Evolutionary conservation across 2,888 invertebrate species (phyloP).

Genomic region (Alloplasta piceator): DNA sequence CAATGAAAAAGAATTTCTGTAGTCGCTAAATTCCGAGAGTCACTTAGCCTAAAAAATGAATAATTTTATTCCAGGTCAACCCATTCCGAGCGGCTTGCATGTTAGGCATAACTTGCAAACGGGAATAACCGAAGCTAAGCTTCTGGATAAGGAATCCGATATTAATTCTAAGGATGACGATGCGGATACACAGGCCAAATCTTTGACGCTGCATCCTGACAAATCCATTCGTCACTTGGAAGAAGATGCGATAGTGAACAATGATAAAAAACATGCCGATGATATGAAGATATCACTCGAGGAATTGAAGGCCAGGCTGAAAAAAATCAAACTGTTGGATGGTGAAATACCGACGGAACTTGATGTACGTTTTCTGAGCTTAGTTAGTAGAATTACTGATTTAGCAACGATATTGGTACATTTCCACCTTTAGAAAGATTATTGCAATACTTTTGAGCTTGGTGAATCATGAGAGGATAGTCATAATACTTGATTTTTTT

Average conservation of each 20-base stretch:
- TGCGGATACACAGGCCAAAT: slow-evolving; percentile 67
- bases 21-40: not conserved
- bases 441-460: too few species aligned
- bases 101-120: slow-evolving; percentile 90
- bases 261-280: slow-evolving; percentile 77
- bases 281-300: slow-evolving; percentile 73
- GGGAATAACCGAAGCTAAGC: slow-evolving; percentile 90
- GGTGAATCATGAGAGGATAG: too few species aligned
- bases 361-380: slow-evolving; percentile 62
- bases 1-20: not conserved
- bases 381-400: too few species aligned
- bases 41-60: slow-evolving; percentile 61
- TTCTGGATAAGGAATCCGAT: slow-evolving; percentile 84
- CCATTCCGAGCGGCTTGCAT: slow-evolving; percentile 90
- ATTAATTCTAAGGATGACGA: slow-evolving; percentile 64
- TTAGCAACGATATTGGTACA: too few species aligned
- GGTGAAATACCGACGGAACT: slow-evolving; percentile 65
- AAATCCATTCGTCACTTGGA: slow-evolving; percentile 65
- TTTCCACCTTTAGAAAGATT: too few species aligned
- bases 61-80: slow-evolving; percentile 85
- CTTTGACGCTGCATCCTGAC: slow-evolving; percentile 77
- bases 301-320: slow-evolving; percentile 78
- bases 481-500: too few species aligned
- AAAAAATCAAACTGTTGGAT: slow-evolving; percentile 76
- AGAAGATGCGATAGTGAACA: slow-evolving; percentile 78